Evolutionary conservation across 2,797 vertebrate genomes (phyloP), one percentile per base, ranked within the genome.

Genomic region (Phrynocephalus vlangalii): DNA sequence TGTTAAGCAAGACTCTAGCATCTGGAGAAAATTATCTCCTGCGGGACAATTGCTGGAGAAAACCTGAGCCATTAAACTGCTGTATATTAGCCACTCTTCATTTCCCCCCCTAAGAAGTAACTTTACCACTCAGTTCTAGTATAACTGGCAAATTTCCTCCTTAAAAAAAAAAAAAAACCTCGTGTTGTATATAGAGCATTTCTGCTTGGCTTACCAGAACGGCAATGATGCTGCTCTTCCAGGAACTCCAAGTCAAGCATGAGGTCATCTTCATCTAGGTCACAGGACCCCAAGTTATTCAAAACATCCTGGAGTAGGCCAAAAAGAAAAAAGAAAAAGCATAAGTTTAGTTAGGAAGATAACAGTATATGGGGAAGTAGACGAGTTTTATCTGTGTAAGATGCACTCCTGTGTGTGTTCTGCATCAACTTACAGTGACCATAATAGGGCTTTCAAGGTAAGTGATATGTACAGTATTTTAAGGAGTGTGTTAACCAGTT

Each of bases 201-300:
- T 89, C 92, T 91, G n/a, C 60, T 83, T 80, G 44, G 86, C 91
- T 96, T 98, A 99, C 98, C 98, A 33, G 98, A 97, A 81, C 86
- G 97, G 93, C 96, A 97, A 48, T 98, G 97, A 78, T 94, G 96
- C 71, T 99, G 98, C 85, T 99, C 98, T 86, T 99, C 99, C 67
- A 98, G 97, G 91, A 99, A 98, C 93, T 99, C 99, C 93, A 99
- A 95, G 94, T 99, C 99, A 91, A 99, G 96, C 99, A 99, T 99
- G 24, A 99, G 96, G 93, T 99, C 99, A 93, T 99, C 99, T 95
- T 99, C 99, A 95, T 99, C 99, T 92, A 99, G 93, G 92, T 99
- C 99, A 89, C 98, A 99, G 56, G 99, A 99, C 52, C 99, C 98
- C 95, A 99, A 95, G 93, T 99, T 98, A 96, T 99, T 99, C 93